These are phyloP conservation scores for Hirtodrosophila alboralis DNA, from an alignment of 2,888 invertebrate genomes.

Conservation along the genomic window DNA sequence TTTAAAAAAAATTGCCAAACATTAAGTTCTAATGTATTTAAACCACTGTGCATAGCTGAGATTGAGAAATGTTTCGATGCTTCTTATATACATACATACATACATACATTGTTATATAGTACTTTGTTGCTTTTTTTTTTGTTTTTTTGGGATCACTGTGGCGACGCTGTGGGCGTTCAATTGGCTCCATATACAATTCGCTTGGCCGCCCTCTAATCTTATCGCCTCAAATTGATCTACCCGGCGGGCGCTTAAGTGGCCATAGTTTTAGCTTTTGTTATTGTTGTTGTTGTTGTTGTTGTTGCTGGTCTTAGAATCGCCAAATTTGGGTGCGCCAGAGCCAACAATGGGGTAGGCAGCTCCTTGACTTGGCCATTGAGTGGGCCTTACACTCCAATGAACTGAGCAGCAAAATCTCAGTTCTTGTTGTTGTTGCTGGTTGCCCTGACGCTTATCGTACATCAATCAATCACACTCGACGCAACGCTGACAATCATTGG, in stretches of 20 bases:
- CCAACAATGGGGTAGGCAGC: conserved; percentile 20
- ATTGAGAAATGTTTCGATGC: conserved; percentile 52
- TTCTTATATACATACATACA: too few species aligned
- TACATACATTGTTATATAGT: too few species aligned
- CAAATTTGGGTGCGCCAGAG: conserved; percentile 57
- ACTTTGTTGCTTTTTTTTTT: conserved; percentile 41
- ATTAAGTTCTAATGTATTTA: not conserved
- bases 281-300: conserved; percentile 15
- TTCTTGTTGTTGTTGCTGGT: conserved; percentile 8
- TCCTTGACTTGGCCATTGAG: conserved; percentile 26
- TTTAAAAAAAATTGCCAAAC: too few species aligned
- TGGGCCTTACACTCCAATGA: conserved; percentile 47
- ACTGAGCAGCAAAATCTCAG: conserved; percentile 31
- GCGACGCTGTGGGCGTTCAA: conserved; percentile 63
- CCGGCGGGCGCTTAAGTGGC: conserved; percentile 51
- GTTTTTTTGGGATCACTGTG: conserved; percentile 41
- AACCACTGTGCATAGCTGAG: conserved; percentile 48
- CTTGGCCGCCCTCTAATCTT: conserved; percentile 73
- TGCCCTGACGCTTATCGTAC: conserved; percentile 60
- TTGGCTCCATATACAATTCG: conserved; percentile 49
- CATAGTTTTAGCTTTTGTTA: conserved; percentile 11
- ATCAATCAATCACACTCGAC: conserved; percentile 68
- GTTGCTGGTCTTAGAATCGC: conserved; percentile 45
- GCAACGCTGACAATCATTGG: conserved; percentile 55
- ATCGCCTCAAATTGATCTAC: conserved; percentile 65